A percentile compares a stretch with the other conserved stretches of the same genome.
Evolutionary conservation across 2,888 invertebrate genomes (phyloP).

Genomic region (Willowsia nigromaculata): DNA sequence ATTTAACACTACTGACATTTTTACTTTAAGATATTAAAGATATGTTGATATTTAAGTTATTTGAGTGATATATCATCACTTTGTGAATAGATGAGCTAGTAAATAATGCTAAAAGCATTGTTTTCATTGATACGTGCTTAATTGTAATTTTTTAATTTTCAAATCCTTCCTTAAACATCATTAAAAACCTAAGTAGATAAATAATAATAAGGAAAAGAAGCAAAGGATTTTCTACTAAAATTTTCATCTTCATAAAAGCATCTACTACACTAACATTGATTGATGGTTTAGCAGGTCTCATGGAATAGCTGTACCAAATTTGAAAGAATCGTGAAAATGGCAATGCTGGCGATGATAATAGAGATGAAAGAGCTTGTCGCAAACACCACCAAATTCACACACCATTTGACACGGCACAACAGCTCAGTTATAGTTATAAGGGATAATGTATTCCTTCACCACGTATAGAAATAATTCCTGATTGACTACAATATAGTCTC

Average conservation of each 20-base stretch:
- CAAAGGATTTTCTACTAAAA: not conserved
- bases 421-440: slow-evolving; percentile 53
- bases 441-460: not conserved
- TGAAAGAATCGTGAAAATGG: slow-evolving; percentile 46
- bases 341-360: slow-evolving; percentile 39
- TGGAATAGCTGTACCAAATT: slow-evolving; percentile 45
- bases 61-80: no score
- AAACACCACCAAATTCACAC: slow-evolving; percentile 70
- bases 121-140: no score
- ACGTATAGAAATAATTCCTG: no score
- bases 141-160: not conserved
- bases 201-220: not conserved
- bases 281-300: slow-evolving; percentile 30
- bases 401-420: slow-evolving; percentile 69
- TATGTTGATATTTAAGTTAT: no score
- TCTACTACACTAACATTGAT: slow-evolving; percentile 39
- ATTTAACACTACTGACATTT: not conserved
- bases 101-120: no score
- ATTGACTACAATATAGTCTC: not conserved
- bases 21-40: no score
- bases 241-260: not conserved
- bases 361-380: slow-evolving; percentile 66
- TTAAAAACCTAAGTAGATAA: not conserved
- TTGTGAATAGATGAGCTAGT: no score
- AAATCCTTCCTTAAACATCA: not conserved